Evolutionary conservation across 2,113 vertebrate genomes (phyloP), one percentile per base, ranked within the genome.

Genomic region (Geothlypis trichas): DNA sequence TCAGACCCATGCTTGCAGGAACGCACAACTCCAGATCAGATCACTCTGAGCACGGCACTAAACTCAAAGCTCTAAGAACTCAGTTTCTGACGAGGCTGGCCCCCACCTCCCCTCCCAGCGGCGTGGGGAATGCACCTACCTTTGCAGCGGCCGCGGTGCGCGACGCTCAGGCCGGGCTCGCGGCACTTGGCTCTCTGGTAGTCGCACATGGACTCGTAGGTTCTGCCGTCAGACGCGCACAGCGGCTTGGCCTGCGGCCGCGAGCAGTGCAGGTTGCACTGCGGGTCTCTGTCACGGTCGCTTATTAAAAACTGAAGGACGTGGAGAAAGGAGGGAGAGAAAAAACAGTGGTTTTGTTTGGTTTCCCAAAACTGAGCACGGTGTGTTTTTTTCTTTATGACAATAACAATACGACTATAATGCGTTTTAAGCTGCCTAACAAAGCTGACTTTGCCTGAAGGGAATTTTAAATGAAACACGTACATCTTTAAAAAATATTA

Each of bases 171-270:
- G 2, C 97, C 96, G 3, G 98, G 97, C 71, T 99, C 99, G 33
- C 98, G 99, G 98, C 99, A 99, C 52, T 99, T 99, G 55, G 99
- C 99, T 97, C 98, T 98, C 98, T 99, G 99, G 97, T 99, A 99
- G 68, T 99, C 99, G 7, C 99, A 99, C 98, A 97, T 98, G 2
- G 98, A 99, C 77, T 99, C 99, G 0, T 99, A 99, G 3, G 98
- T 99, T 92, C 98, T 98, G 81, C 99, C 98, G 0, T 99, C 99
- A 0, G 99, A 99, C 58, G 99, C 99, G 39, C 99, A 99, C 90
- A 99, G 98, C 3, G 99, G 98, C 69, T 99, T 99, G 89, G 98
- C 97, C 78, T 98, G 98, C 31, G 98, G 98, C 95, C 98, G 97
- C 61, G 98, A 97, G 98, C 99, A 99, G 67, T 98, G 97, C 77